Evolutionary conservation across 2,113 vertebrate genomes (phyloP).

Genomic region (Pteronura brasiliensis): DNA sequence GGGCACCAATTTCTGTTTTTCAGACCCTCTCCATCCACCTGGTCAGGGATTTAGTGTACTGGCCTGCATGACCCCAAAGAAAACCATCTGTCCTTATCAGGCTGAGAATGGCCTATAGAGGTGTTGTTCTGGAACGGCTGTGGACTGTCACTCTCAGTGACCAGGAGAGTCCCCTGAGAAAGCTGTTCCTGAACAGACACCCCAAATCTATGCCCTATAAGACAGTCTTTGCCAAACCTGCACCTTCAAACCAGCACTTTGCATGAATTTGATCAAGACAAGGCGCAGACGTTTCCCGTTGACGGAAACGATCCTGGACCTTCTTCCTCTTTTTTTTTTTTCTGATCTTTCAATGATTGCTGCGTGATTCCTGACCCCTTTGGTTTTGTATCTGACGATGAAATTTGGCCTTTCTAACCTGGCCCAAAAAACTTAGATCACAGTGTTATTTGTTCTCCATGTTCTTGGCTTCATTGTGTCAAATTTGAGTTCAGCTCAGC

Average conservation of each 20-base stretch:
- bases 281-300: neutral
- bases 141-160: neutral
- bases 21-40: neutral
- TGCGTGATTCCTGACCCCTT: neutral
- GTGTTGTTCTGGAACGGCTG: neutral
- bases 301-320: neutral
- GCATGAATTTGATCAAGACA: neutral
- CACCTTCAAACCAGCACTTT: neutral
- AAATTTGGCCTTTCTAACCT: neutral
- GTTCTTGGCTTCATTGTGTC: neutral
- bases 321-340: neutral
- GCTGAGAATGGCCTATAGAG: neutral
- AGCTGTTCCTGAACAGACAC: neutral
- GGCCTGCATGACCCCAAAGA: neutral
- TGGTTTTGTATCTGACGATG: neutral
- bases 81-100: neutral
- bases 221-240: neutral
- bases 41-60: neutral
- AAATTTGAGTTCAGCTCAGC: neutral
- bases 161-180: neutral
- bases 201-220: neutral
- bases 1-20: neutral
- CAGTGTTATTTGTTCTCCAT: neutral
- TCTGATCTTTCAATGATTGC: neutral
- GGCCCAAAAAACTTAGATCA: neutral